Evolutionary conservation across 1,140 invertebrate genomes (phyloP), one percentile per base, ranked within the genome.

Genomic region (Drosophila lini): DNA sequence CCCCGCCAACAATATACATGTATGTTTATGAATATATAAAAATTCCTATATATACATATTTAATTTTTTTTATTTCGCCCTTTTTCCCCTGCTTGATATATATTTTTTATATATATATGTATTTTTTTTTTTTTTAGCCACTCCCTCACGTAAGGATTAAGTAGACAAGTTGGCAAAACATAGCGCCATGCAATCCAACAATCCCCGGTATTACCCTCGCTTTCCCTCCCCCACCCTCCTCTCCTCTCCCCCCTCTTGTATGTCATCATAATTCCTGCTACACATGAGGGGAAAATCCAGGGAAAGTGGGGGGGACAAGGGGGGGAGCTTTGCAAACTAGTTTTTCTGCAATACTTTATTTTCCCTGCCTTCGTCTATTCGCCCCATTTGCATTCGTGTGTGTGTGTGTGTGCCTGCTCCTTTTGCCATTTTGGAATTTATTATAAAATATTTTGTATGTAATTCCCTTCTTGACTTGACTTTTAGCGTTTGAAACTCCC

Each of bases 141-240:
- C 74, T 76, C 74, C 78, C 74, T 58, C 53, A 73, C 52, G 69
- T 58, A 16, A 65, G 82, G 81, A 85, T 85, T 86, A 86, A 85
- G 68, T 78, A 84, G 81, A 84, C 81, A 84, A 84, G 81, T 84
- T 84, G 81, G 81, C 73, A 77, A 84, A 84, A 77, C 77, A 84
- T 60, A 70, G 48, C 63, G 48, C 64, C 67, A 69, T 61, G 52
- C 67, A 48, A 63, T 41, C 59, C 63, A 63, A 63, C 63, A 67
- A 67, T 67, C 64, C 58, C 36, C 60, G 32, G 42, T 22, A 50
- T 52, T 50, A 28, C 64, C 31, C 15, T 16, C 32, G 28, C 70
- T 32, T 25, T 16, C 0, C 16, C 63, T 42, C 71, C 28, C 53
- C 5, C n/a, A n/a, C n/a, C n/a, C n/a, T n/a, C 3, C 7, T 22